These are phyloP conservation scores for Scyliorhinus canicula DNA, from an alignment of 2,797 vertebrate species.

Conservation along the genomic window DNA sequence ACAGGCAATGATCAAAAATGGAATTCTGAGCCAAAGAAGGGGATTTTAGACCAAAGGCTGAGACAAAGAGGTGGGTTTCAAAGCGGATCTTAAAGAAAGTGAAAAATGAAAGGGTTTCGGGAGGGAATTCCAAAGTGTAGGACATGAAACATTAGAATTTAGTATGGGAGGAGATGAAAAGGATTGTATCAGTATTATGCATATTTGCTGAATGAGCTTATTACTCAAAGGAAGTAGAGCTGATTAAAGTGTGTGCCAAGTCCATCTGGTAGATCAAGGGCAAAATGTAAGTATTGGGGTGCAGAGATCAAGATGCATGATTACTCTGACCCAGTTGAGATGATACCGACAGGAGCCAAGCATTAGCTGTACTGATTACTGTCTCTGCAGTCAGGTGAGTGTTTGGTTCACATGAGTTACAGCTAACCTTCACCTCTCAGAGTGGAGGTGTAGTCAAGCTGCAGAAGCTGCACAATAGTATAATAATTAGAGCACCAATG, in stretches of 20 bases:
- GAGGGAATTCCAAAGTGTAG: neutral
- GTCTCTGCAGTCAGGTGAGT: neutral
- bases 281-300: neutral
- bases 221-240: constrained; percentile 2
- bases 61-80: neutral
- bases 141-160: constrained; percentile 10
- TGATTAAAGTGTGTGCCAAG: neutral
- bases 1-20: no score
- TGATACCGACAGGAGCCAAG: neutral
- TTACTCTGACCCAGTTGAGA: neutral
- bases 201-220: neutral
- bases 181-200: neutral
- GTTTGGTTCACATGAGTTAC: neutral
- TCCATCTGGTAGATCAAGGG: neutral
- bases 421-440: neutral
- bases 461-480: no score
- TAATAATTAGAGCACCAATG: neutral
- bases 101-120: neutral
- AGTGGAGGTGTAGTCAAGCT: neutral
- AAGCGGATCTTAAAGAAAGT: neutral
- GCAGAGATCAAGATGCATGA: neutral
- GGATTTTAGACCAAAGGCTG: neutral
- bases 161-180: constrained; percentile 13
- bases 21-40: neutral
- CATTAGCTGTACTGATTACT: neutral